A percentile compares a stretch with the other conserved stretches of the same genome.
phyloP scores from a whole-genome alignment of 2,888 invertebrate species.

The Halocaridina rubra region DNA sequence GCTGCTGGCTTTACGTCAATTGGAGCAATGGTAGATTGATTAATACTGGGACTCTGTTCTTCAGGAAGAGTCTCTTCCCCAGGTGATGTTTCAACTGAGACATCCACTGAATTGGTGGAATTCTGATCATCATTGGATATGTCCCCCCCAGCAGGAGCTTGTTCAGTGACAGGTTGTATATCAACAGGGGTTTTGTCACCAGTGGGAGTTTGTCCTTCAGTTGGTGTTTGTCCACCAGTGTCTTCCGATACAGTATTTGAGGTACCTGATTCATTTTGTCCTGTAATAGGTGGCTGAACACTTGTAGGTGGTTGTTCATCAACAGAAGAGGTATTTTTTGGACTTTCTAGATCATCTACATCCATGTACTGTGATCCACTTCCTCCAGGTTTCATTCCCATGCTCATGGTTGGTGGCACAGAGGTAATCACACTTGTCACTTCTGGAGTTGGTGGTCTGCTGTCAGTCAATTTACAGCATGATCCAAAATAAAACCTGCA shows the following conservation, averaged over 20 bases:
- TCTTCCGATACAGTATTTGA: too few relatives aligned
- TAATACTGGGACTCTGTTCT: too few relatives aligned
- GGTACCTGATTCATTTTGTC: too few relatives aligned
- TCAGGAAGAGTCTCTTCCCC: not conserved
- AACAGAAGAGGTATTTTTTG: too few relatives aligned
- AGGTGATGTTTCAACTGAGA: not conserved
- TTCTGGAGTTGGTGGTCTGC: not conserved
- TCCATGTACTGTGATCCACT: not conserved
- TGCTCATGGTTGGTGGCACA: not conserved
- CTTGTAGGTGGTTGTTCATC: not conserved
- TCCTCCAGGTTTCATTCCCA: not conserved
- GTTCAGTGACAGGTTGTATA: not conserved
- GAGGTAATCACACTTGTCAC: not conserved
- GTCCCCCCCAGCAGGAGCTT: not conserved
- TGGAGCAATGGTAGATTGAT: too few relatives aligned
- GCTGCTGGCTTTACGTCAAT: not conserved
- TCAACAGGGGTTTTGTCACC: not conserved
- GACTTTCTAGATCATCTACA: too few relatives aligned
- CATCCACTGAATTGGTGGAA: not conserved
- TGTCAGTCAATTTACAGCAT: slow-evolving; percentile 41
- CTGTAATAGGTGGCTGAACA: not conserved
- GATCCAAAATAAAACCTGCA: slow-evolving; percentile 60
- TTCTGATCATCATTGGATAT: not conserved
- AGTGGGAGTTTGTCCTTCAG: not conserved
- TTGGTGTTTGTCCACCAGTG: not conserved